Conservation (phyloP, 53 echinoderm and acorn worm genomes). For the Henricia sp. region DNA sequence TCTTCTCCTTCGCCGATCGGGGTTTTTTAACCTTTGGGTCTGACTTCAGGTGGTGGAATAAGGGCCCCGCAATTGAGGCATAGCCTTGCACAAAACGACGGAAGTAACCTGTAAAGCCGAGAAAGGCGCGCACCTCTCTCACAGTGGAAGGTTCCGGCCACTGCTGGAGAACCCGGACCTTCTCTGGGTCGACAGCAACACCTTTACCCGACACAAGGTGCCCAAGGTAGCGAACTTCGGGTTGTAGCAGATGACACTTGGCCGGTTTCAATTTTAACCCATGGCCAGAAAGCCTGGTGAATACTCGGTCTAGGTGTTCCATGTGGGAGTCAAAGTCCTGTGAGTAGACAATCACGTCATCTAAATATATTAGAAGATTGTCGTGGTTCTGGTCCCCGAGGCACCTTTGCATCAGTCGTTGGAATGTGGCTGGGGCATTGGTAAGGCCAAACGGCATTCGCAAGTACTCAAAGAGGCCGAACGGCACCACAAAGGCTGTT, state of each 20-base stretch:
- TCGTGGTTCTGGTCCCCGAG: background rate
- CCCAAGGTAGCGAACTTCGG: conserved; percentile 16
- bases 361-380: background rate
- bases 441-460: conserved; percentile 3
- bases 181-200: conserved; percentile 1
- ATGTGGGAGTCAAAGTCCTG: conserved; percentile 27
- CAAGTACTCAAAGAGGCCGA: background rate
- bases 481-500: background rate
- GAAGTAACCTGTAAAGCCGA: conserved; percentile 58
- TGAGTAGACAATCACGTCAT: conserved; percentile 31
- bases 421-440: conserved; percentile 9
- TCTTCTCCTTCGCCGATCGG: too few species aligned
- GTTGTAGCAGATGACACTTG: conserved; percentile 26
- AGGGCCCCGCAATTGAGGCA: conserved; percentile 20
- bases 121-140: conserved; percentile 37
- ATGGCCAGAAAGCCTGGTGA: background rate
- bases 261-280: conserved; percentile 22
- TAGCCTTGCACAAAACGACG: conserved; percentile 40
- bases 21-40: conserved; percentile 47
- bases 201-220: conserved; percentile 13
- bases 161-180: background rate
- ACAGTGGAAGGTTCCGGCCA: conserved; percentile 38
- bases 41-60: conserved; percentile 4
- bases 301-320: background rate
- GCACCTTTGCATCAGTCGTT: background rate